phyloP scores from a whole-genome alignment of 2,113 vertebrate genomes.

The Corvus hawaiiensis region DNA sequence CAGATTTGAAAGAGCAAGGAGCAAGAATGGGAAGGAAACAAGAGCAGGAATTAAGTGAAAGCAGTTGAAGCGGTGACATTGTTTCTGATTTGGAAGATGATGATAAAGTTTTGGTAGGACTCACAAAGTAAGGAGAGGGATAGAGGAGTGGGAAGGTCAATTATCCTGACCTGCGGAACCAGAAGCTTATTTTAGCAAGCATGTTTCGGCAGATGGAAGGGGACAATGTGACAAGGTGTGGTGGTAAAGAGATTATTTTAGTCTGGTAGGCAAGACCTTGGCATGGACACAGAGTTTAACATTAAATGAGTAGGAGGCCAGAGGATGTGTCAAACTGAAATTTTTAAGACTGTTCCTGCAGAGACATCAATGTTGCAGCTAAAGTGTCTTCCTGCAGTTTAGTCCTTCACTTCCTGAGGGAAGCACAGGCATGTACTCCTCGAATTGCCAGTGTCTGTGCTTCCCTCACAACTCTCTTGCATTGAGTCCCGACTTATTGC shows the following conservation, averaged over 20 bases:
- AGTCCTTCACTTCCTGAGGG: background rate
- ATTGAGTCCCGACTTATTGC: rapidly evolving
- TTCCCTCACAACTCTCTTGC: background rate
- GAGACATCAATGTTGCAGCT: background rate
- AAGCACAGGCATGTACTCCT: background rate
- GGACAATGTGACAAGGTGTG: background rate
- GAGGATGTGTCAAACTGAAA: background rate
- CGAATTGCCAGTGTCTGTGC: background rate
- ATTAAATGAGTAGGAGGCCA: background rate
- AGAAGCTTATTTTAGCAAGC: background rate
- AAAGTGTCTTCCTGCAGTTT: background rate
- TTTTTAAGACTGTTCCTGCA: background rate
- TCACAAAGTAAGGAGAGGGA: background rate
- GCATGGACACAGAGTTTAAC: background rate
- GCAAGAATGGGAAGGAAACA: background rate
- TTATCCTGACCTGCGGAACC: background rate
- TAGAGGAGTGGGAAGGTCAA: background rate
- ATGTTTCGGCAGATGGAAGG: background rate
- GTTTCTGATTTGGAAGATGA: background rate
- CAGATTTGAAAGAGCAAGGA: background rate
- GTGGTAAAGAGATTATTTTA: background rate
- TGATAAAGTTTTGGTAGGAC: background rate
- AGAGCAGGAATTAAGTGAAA: background rate
- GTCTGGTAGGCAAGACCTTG: background rate
- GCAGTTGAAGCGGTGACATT: background rate